Evolutionary conservation across 2,113 vertebrate species (phyloP).

Genomic region (Clarias batrachus): DNA sequence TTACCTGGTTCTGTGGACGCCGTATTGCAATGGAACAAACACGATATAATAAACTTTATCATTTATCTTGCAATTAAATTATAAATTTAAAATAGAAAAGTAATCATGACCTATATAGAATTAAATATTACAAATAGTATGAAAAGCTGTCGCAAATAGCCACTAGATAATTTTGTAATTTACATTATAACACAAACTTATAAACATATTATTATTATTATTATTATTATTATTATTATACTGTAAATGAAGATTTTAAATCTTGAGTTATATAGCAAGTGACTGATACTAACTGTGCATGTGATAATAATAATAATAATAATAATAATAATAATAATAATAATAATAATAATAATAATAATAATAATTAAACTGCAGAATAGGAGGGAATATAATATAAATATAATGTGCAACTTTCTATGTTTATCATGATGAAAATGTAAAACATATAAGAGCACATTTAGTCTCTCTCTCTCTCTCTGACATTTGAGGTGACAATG

Average conservation of each 20-base stretch:
- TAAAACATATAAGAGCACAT: neutral
- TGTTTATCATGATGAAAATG: neutral
- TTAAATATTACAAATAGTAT: neutral
- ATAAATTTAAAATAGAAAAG: neutral
- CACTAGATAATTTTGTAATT: neutral
- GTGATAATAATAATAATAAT: too few relatives aligned
- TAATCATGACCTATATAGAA: neutral
- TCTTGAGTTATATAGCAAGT: neutral
- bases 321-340: neutral
- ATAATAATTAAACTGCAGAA: neutral
- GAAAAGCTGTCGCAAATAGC: neutral
- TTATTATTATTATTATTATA: conserved; percentile 12
- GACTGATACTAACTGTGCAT: too few relatives aligned
- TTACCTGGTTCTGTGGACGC: neutral
- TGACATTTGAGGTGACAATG: conserved; percentile 65
- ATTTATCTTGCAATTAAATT: neutral
- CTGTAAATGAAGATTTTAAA: neutral
- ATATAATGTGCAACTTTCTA: neutral
- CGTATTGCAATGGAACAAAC: neutral
- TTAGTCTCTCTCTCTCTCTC: neutral
- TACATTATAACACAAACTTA: neutral
- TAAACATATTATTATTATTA: neutral
- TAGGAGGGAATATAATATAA: neutral
- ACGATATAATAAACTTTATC: neutral
- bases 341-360: neutral